These are phyloP conservation scores for Aporophyla nigra DNA, from an alignment of 2,888 invertebrate species.

Conservation along the genomic window DNA sequence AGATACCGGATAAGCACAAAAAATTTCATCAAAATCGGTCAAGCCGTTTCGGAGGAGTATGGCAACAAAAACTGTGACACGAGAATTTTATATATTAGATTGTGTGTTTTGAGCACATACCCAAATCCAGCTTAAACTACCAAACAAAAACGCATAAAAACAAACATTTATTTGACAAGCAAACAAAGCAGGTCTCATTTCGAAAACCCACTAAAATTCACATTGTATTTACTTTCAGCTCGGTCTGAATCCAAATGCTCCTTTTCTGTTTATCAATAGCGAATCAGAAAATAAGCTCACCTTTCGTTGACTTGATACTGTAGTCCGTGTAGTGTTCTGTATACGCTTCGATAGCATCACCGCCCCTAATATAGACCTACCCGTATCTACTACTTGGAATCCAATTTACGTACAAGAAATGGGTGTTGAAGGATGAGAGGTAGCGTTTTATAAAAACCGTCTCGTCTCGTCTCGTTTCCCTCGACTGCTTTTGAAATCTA, in stretches of 20 bases:
- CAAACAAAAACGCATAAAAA: slow-evolving; percentile 14
- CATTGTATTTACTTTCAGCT: slow-evolving; percentile 39
- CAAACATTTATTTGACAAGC: slow-evolving; percentile 29
- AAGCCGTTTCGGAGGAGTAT: no score
- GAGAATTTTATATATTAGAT: no score
- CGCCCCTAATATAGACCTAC: slow-evolving; percentile 84
- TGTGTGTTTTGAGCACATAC: not conserved
- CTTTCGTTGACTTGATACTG: slow-evolving; percentile 58
- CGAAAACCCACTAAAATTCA: slow-evolving; percentile 43
- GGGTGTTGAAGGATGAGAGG: slow-evolving; percentile 61
- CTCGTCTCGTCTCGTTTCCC: not conserved
- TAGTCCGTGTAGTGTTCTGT: slow-evolving; percentile 68
- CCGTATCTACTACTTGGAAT: slow-evolving; percentile 86
- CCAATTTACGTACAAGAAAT: slow-evolving; percentile 86
- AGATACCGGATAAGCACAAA: no score
- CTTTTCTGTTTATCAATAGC: slow-evolving; percentile 62
- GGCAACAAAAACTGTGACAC: no score
- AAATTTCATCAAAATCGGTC: no score
- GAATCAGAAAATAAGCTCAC: slow-evolving; percentile 66
- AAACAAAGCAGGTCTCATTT: slow-evolving; percentile 35
- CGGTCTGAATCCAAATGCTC: slow-evolving; percentile 54
- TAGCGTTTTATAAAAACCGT: slow-evolving; percentile 45
- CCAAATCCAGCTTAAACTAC: slow-evolving; percentile 2
- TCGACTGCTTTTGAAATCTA: not conserved
- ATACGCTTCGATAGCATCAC: slow-evolving; percentile 76